Evolutionary conservation across 2,797 vertebrate species (phyloP), one percentile per base, ranked within the genome.

Genomic region (Hippopotamyrus pictus): DNA sequence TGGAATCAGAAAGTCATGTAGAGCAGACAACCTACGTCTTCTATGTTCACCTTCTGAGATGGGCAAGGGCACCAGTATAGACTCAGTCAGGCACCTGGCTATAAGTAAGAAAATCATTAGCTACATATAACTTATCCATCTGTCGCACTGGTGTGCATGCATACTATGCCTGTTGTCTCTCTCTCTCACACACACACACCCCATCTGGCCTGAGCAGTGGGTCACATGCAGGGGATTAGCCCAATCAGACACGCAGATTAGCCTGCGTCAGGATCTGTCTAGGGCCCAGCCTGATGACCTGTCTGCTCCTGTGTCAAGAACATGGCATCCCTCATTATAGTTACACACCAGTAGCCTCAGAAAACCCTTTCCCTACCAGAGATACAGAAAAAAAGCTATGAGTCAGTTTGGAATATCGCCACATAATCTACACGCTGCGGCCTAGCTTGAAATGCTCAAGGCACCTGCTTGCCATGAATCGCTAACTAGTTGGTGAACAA

Each of bases 171-270:
- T 33, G 25, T 51, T 86, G 14, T n/a, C 19, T 44, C 54, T 57
- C 53, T 57, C 46, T 46, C 29, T 33, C 76, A 50, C 76, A 46
- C 7, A 41, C 69, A 76, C 69, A 76, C 29, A 9, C 19, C 65
- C 69, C 19, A 19, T 51, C 51, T 33, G 65, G 54, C 90, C 90
- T 90, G 90, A 93, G 91, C 86, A 87, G 89, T 87, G 89, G 90
- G 92, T 94, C 93, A 93, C 88, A 92, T 87, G 41, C 73, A 33
- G 90, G 73, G 92, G 95, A 95, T 96, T 95, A 95, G 92, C 91
- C 91, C 87, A 92, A 94, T 95, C 93, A 95, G 92, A 95, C 92
- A 29, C 48, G 41, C 41, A 93, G 95, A 95, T 96, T 96, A 95
- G 89, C 91, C 89, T 5, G 91, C 54, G 19, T 84, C 88, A 54